Base-by-base conservation (phyloP, 2,113 vertebrate genomes). In the Chauna torquata region DNA sequence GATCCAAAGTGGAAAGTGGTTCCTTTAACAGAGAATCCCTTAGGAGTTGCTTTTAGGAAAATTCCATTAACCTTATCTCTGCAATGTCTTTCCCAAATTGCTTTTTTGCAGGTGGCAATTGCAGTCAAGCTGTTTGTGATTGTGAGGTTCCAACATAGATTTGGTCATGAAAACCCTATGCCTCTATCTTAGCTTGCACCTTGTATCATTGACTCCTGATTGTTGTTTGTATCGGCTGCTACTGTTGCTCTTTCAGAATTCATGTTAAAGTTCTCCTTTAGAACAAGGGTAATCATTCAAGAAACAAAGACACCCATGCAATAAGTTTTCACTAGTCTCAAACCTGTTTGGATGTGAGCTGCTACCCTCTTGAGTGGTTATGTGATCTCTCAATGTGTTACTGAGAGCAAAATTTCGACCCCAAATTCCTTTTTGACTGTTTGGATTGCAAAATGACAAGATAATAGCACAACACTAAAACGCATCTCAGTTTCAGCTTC, bases 61-160 rank as follows among this genome's bases (percentile, higher is more conserved):
- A 94, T 95, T 87, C 88, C 54, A 69, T 96, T 96, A 96, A 95
- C 88, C 91, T 96, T 94, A 90, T 90, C 77, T 91, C 93, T 75
- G 44, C 61, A 88, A 36, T 82, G 88, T 82, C 77, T 94, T 84
- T 93, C 78, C 91, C 69, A 95, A 96, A 94, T 92, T 93, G 83
- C 65, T 42, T 65, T 78, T 94, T 84, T 91, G 82, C 36, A 69
- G 86, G 83, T 94, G 88, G 64, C 83, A 89, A 69, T 87, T 92
- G 88, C 81, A 88, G 88, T 76, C 47, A 38, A 92, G 84, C 12
- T 88, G 80, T 88, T 78, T 72, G 92, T 74, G 86, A 84, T 25
- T 50, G 52, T 42, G 72, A 81, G 77, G 65, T 91, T 94, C 86
- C 88, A 93, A 65, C 70, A 92, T 1, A 65, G 57, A 62, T 79